These are phyloP conservation scores for Corynorhinus townsendii DNA, from an alignment of 2,113 vertebrate genomes.

Conservation along the genomic window DNA sequence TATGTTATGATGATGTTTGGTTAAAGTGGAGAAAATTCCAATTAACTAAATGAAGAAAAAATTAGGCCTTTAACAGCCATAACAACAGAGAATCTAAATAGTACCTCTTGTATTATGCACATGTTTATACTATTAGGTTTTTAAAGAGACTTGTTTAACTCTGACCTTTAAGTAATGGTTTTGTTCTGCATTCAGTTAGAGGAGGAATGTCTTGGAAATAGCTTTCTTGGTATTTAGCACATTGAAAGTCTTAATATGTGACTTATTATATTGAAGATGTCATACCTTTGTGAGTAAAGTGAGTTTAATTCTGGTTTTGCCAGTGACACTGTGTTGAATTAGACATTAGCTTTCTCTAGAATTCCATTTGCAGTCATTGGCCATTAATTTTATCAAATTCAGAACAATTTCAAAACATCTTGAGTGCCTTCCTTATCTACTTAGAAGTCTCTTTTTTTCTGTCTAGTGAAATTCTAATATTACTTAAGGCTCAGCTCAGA, in stretches of 20 bases:
- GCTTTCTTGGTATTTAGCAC: background rate
- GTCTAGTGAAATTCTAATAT: background rate
- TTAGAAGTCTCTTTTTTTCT: background rate
- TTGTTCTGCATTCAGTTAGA: background rate
- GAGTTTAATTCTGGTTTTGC: slow-evolving; percentile 27
- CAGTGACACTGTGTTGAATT: background rate
- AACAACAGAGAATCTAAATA: background rate
- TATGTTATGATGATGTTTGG: background rate
- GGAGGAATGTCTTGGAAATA: background rate
- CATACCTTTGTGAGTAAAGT: background rate
- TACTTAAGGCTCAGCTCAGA: background rate
- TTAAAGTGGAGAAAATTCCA: background rate
- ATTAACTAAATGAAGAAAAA: background rate
- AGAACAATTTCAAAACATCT: background rate
- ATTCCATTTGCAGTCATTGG: background rate
- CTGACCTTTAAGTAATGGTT: background rate
- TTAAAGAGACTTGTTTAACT: background rate
- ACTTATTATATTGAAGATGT: background rate
- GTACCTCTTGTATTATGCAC: background rate
- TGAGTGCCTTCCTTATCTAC: background rate
- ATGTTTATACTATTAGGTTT: background rate
- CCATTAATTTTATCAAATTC: background rate
- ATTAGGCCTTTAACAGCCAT: background rate
- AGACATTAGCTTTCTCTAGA: background rate
- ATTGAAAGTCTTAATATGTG: background rate